Conservation (phyloP, 2,113 vertebrate species). For the Chaetodon trifascialis region DNA sequence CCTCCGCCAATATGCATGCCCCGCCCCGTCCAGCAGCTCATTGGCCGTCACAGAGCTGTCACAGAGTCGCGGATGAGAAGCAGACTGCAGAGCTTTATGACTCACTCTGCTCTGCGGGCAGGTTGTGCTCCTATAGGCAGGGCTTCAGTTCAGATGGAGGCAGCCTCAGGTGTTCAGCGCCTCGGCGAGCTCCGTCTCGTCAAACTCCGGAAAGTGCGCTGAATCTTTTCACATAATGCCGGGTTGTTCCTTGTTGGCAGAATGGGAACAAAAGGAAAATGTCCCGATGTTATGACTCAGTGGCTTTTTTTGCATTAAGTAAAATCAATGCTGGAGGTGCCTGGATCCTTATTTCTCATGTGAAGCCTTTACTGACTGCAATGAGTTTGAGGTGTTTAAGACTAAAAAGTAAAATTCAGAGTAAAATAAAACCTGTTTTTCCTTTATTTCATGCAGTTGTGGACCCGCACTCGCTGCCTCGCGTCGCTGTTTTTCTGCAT, state of each 20-base stretch:
- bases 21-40: slow-evolving; percentile 41
- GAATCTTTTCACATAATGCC: not conserved
- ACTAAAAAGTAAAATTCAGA: not conserved
- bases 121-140: slow-evolving; percentile 11
- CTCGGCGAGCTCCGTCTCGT: not conserved
- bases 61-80: slow-evolving; percentile 37
- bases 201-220: not conserved
- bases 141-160: not conserved
- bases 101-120: slow-evolving; percentile 57
- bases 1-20: not conserved
- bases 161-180: slow-evolving; percentile 3
- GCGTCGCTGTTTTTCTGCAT: not conserved
- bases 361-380: not conserved
- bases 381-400: not conserved
- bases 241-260: not conserved
- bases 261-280: not conserved
- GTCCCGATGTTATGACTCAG: no score
- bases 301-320: not conserved
- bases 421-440: not conserved
- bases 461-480: not conserved
- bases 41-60: slow-evolving; percentile 57
- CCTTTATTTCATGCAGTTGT: not conserved
- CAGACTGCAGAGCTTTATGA: slow-evolving; percentile 68
- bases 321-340: not conserved
- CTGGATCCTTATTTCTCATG: not conserved